phyloP scores from a whole-genome alignment of 2,797 vertebrate genomes.

The Cynopterus sphinx region DNA sequence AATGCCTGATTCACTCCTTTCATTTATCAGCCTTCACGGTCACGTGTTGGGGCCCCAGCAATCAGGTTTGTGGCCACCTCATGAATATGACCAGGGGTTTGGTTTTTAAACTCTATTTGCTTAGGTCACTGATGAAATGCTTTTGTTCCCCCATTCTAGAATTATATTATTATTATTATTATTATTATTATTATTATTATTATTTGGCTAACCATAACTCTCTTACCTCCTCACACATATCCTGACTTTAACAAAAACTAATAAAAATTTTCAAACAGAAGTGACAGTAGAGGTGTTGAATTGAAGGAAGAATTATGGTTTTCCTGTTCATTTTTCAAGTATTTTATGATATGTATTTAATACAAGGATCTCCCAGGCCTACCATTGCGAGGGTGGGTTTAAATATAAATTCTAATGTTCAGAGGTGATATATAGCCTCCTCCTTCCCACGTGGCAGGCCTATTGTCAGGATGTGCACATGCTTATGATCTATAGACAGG shows the following conservation, averaged over 20 bases:
- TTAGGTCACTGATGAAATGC: neutral
- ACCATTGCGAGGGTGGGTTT: slow-evolving; percentile 35
- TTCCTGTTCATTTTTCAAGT: slow-evolving; percentile 68
- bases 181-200: neutral
- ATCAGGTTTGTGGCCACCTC: neutral
- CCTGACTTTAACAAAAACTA: slow-evolving; percentile 13
- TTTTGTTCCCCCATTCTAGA: neutral
- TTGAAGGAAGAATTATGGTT: slow-evolving; percentile 56
- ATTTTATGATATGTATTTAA: slow-evolving; percentile 63
- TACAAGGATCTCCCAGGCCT: slow-evolving; percentile 63
- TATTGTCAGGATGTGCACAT: neutral
- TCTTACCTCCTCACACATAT: neutral
- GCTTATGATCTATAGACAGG: slow-evolving; percentile 2
- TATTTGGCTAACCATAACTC: neutral
- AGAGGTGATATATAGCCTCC: slow-evolving; percentile 58
- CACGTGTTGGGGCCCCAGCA: neutral
- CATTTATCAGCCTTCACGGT: neutral
- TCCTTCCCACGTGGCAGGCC: neutral
- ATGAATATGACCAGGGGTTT: neutral
- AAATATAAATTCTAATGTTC: slow-evolving; percentile 65
- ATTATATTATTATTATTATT: neutral
- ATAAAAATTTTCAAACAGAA: slow-evolving; percentile 41
- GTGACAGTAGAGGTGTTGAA: slow-evolving; percentile 35
- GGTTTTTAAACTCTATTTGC: neutral
- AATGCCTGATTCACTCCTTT: neutral